Evolutionary conservation across 2,797 vertebrate genomes (phyloP).

Genomic region (Falco berigora): DNA sequence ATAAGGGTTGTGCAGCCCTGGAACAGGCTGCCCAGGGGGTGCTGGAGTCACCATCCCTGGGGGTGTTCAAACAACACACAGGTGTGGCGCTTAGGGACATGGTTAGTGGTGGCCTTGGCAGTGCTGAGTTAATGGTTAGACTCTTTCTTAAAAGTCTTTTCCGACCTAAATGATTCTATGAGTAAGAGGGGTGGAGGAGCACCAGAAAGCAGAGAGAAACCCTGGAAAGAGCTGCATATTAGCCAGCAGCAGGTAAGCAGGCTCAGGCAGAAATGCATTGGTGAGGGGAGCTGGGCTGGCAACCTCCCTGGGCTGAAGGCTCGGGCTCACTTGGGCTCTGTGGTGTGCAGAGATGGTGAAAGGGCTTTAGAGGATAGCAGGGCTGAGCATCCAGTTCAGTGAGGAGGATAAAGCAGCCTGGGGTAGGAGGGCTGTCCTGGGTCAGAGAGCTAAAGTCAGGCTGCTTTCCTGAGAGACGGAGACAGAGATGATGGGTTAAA

Average conservation of each 20-base stretch:
- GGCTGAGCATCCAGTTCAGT: fast-evolving
- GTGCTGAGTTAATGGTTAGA: no score
- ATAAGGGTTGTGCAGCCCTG: no score
- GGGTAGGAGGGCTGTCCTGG: background rate
- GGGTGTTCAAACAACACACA: no score
- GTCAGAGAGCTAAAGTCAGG: background rate
- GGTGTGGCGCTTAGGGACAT: no score
- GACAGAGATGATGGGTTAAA: background rate
- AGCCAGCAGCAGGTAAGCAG: background rate
- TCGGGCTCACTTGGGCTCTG: background rate
- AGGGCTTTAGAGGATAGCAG: background rate
- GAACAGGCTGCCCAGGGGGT: no score
- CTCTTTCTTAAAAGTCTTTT: background rate
- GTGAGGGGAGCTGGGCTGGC: background rate
- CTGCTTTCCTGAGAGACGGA: background rate
- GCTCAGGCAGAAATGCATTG: background rate
- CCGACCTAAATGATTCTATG: background rate
- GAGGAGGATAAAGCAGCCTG: background rate
- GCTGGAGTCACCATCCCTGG: no score
- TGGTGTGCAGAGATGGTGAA: no score
- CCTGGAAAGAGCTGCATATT: background rate
- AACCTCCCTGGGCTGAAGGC: background rate
- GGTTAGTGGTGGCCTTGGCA: no score
- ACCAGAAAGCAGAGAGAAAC: background rate
- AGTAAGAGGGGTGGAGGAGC: background rate